These are phyloP conservation scores for Halichoerus grypus DNA, from an alignment of 2,113 vertebrate species.

Conservation along the genomic window DNA sequence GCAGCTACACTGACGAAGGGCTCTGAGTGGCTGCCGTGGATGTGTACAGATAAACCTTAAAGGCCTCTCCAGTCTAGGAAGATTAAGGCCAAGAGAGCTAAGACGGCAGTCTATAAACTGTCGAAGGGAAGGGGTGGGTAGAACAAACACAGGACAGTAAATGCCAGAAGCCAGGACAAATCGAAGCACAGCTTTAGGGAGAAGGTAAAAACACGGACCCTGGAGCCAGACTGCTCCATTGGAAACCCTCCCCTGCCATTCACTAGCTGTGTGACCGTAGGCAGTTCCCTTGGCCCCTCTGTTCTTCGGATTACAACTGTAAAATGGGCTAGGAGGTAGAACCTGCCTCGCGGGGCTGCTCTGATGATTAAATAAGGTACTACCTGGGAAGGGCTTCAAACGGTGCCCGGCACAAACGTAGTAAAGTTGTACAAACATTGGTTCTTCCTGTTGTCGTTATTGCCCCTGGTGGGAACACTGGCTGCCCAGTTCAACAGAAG, in stretches of 20 bases:
- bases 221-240: neutral
- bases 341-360: neutral
- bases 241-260: neutral
- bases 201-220: neutral
- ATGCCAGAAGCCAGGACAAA: neutral
- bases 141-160: neutral
- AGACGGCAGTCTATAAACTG: neutral
- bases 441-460: fast-evolving
- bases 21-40: fast-evolving
- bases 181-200: neutral
- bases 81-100: neutral
- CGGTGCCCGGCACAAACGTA: neutral
- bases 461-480: neutral
- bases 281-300: neutral
- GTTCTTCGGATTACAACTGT: neutral
- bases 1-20: neutral
- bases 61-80: neutral
- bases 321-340: neutral
- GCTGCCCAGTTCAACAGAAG: neutral
- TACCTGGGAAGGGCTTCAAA: neutral
- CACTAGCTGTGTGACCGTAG: neutral
- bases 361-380: neutral
- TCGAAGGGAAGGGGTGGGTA: fast-evolving
- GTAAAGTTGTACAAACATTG: fast-evolving
- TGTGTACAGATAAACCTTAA: neutral